A percentile compares a stretch with the other conserved stretches of the same genome.
Conservation (phyloP, 2,888 invertebrate genomes). For the Drosophila koepferae region DNA sequence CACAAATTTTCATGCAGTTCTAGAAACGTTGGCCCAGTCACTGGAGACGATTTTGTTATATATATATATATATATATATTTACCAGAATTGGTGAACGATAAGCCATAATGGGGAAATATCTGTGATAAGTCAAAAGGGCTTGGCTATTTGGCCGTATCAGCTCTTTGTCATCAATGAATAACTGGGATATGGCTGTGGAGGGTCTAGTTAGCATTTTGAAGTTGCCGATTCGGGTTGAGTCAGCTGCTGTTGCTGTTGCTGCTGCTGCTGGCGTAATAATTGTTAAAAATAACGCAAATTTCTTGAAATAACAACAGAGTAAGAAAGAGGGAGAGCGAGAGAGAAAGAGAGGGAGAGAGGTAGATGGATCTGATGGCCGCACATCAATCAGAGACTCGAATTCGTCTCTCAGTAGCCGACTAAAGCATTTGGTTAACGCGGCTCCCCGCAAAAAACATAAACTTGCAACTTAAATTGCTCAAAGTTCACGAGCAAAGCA, state of each 20-base stretch:
- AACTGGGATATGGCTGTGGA: conserved; percentile 1
- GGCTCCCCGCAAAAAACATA: conserved; percentile 28
- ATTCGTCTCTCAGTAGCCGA: conserved; percentile 34
- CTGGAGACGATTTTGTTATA: neutral
- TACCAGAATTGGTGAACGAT: conserved; percentile 19
- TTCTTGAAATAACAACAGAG: conserved; percentile 24
- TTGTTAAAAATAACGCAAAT: conserved; percentile 47
- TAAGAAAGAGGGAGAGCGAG: neutral
- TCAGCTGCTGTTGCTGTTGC: conserved; percentile 29
- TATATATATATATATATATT: neutral
- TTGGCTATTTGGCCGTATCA: conserved; percentile 43
- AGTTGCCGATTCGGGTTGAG: conserved; percentile 47
- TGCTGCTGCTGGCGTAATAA: conserved; percentile 30
- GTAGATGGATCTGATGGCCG: conserved; percentile 34
- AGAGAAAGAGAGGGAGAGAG: neutral
- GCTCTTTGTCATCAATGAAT: conserved; percentile 67
- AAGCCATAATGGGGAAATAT: conserved; percentile 19
- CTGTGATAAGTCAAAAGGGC: conserved; percentile 35
- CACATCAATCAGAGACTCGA: conserved; percentile 61
- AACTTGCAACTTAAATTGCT: conserved; percentile 60
- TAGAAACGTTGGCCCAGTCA: conserved; percentile 6
- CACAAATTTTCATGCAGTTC: neutral
- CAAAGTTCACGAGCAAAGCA: conserved; percentile 75
- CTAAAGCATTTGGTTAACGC: conserved; percentile 46
- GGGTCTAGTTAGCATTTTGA: conserved; percentile 39